phyloP scores from a whole-genome alignment of 1,140 invertebrate species.

The Caenorhabditis briggsae region DNA sequence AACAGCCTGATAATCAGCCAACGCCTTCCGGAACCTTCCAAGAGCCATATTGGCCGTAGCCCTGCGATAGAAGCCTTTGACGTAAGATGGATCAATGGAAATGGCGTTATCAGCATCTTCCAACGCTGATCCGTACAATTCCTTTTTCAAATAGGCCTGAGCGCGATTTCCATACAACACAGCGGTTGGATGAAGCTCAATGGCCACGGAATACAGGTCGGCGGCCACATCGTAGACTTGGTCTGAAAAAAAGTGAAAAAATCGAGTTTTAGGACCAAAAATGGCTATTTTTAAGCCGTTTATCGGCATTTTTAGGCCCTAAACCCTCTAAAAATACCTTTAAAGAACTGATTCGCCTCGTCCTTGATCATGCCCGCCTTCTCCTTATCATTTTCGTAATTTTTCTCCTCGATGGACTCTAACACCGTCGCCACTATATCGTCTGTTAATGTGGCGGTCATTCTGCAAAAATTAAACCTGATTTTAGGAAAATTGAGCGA shows the following conservation, averaged over 20 bases:
- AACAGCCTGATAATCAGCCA: constrained; percentile 92
- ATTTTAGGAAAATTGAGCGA: no score
- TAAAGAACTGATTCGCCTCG: constrained; percentile 88
- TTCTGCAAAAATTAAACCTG: no score
- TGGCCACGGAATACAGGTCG: constrained; percentile 90
- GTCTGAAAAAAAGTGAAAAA: constrained; percentile 82
- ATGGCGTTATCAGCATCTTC: constrained; percentile 91
- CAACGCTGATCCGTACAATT: constrained; percentile 91
- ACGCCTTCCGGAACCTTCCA: constrained; percentile 94
- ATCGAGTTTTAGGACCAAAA: background rate
- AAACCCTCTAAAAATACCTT: constrained; percentile 82
- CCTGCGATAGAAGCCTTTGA: constrained; percentile 90
- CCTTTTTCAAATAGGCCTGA: constrained; percentile 87
- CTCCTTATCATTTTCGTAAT: constrained; percentile 68
- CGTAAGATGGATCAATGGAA: constrained; percentile 88
- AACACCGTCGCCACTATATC: constrained; percentile 57
- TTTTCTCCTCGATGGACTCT: constrained; percentile 37
- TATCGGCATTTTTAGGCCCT: background rate
- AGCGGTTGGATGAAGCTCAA: constrained; percentile 86
- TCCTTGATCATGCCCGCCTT: constrained; percentile 86
- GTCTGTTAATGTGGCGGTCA: constrained; percentile 53
- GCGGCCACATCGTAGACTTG: constrained; percentile 91
- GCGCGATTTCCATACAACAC: constrained; percentile 84
- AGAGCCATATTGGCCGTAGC: constrained; percentile 96
- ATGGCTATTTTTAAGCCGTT: constrained; percentile 11